Evolutionary conservation across 2,888 invertebrate genomes (phyloP), one percentile per base, ranked within the genome.

Genomic region (Melieria picta): DNA sequence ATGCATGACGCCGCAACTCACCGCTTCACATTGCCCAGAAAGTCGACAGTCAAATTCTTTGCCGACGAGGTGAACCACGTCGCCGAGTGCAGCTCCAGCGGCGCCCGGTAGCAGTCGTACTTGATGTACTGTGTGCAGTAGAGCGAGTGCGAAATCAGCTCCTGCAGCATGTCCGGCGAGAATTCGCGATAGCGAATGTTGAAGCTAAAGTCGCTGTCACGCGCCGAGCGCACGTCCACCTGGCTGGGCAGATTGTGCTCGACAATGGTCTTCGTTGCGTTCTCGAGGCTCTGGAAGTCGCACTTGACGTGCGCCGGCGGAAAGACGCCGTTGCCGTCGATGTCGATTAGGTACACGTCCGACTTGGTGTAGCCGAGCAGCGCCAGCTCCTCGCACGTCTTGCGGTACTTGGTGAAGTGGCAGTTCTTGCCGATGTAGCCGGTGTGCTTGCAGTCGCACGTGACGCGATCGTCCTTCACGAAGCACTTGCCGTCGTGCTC

Each of bases 341-440:
- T 95, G 82, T 98, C 97, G 79, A 97, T 96, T 61, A 93, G 90
- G 84, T 96, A 97, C 0, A 96, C 95, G 79, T 96, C 96, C 52
- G 96, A 95, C 78, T 94, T 92, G 0, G 94, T 95, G 81, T 94
- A 94, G 0, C 97, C 97, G 13, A 96, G 88, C 7, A 97, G 88
- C 0, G 96, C 96, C 71, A 97, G 85, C 81, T 97, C 97, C 86
- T 97, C 97, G 84, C 97, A 98, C 0, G 97, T 96, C 82, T 95
- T 93, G 76, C 95, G 91, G 82, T 94, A 95, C 72, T 94, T 92
- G 1, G 97, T 96, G 80, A 98, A 98, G 84, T 97, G 97, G 80
- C 98, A 98, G 82, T 96, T 96, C 82, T 94, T 94, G 9, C 98
- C 98, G 61, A 94, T 94, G 82, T 97, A 98, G 0, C 96, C 96